Evolutionary conservation across 2,113 vertebrate species (phyloP), one percentile per base, ranked within the genome.

Genomic region (Glareola pratincola): DNA sequence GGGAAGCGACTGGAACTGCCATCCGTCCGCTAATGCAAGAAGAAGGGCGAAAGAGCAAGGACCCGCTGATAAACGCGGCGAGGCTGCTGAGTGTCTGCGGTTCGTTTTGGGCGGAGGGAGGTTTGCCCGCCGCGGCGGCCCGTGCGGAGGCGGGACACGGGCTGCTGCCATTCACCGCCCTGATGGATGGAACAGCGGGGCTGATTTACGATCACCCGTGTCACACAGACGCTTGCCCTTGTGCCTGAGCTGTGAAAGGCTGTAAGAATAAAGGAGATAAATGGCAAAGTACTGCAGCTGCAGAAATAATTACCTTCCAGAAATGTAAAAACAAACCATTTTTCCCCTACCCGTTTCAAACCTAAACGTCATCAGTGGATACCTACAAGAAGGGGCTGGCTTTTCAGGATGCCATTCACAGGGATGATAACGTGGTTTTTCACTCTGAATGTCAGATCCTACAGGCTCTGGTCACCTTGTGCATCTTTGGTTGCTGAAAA

Each of bases 111-210:
- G 48, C 2, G 16, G 22, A 41, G 53, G 48, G 48, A 50, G 39
- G 34, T 45, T 17, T 8, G 59, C 32, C 11, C 2, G 2, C 11
- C 39, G 2, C 14, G 12, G 72, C 32, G 54, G 78, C 41, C 2
- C 0, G 0, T 4, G 72, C 6, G 3, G 74, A 69, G 30, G 48
- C 64, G 67, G 88, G 75, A 43, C 14, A 6, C 26, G 4, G 1
- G 2, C 72, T 47, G 92, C 67, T 83, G 78, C 51, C 36, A 20
- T 8, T 73, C 69, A 2, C 4, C 17, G 32, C 41, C 2, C 6
- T 22, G 91, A 74, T 6, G 66, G 79, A 86, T 39, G 50, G 72
- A 39, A 3, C 47, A 43, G 62, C 26, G 11, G 47, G 36, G 39
- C 45, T 84, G 84, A 54, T 81, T 81, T 59, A 89, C 2, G 37